These are phyloP conservation scores for Ellobium chinense DNA, from an alignment of 2,888 invertebrate species.

Conservation along the genomic window DNA sequence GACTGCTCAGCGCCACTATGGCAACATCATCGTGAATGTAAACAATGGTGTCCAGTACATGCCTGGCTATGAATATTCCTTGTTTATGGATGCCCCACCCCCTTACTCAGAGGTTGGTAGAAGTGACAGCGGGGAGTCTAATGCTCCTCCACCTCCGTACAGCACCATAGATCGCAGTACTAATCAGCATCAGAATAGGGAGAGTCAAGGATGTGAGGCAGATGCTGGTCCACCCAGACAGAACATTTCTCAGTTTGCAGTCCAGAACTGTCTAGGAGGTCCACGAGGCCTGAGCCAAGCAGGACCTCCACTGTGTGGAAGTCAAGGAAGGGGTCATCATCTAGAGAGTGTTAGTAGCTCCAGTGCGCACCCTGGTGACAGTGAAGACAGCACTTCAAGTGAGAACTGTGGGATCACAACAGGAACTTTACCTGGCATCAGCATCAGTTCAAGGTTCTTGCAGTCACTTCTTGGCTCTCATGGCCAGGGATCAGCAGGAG, in stretches of 20 bases:
- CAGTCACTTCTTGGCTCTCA: constrained; percentile 36
- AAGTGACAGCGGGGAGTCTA: constrained; percentile 48
- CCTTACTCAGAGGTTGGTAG: constrained; percentile 67
- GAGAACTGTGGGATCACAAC: background rate
- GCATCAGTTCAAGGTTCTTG: constrained; percentile 8
- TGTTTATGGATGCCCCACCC: constrained; percentile 63
- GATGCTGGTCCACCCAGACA: background rate
- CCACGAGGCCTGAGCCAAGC: background rate
- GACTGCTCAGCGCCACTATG: constrained; percentile 58
- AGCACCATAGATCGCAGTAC: constrained; percentile 56
- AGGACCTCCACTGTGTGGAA: background rate
- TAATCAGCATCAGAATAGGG: background rate
- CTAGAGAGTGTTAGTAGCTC: too few species aligned
- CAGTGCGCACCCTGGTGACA: too few species aligned
- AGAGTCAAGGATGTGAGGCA: background rate
- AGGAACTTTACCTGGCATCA: constrained; percentile 15
- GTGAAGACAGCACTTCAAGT: background rate
- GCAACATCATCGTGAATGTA: constrained; percentile 73
- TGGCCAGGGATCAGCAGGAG: background rate
- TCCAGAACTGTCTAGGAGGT: constrained; percentile 21
- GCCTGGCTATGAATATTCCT: constrained; percentile 59
- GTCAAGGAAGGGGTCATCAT: background rate
- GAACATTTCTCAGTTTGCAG: constrained; percentile 11
- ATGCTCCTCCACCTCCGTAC: constrained; percentile 70
- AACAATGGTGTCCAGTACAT: constrained; percentile 74